Conservation (phyloP, 2,113 vertebrate species). For the Scomber colias region DNA sequence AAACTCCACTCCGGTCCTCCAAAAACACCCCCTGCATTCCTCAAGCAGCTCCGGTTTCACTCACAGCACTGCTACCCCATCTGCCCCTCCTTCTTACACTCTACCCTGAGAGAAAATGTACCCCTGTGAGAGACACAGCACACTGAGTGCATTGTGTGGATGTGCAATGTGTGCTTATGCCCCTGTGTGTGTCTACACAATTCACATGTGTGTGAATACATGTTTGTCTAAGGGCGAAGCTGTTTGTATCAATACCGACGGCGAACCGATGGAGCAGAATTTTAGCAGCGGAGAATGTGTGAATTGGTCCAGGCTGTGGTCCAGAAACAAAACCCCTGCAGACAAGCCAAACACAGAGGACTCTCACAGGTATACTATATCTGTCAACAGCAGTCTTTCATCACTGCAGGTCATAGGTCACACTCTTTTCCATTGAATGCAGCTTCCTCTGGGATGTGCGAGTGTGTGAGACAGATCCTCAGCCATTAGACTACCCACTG, state of each 20-base stretch:
- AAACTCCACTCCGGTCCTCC: slow-evolving; percentile 76
- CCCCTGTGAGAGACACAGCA: slow-evolving; percentile 70
- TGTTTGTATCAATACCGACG: slow-evolving; percentile 50
- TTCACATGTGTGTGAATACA: slow-evolving; percentile 44
- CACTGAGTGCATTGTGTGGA: slow-evolving; percentile 71
- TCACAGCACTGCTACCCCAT: slow-evolving; percentile 81
- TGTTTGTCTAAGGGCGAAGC: slow-evolving; percentile 65
- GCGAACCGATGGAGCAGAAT: slow-evolving; percentile 14
- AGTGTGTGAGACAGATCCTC: slow-evolving; percentile 74
- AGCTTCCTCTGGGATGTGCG: slow-evolving; percentile 77
- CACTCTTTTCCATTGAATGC: slow-evolving; percentile 73
- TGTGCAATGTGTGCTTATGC: slow-evolving; percentile 50
- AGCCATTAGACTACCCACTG: slow-evolving; percentile 69
- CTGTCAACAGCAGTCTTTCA: slow-evolving; percentile 81
- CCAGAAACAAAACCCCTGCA: slow-evolving; percentile 69
- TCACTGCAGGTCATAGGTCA: slow-evolving; percentile 75
- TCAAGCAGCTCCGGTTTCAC: slow-evolving; percentile 83
- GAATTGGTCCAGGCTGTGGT: slow-evolving; percentile 57
- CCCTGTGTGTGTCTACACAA: slow-evolving; percentile 43
- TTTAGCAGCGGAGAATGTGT: slow-evolving; percentile 45
- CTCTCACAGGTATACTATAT: slow-evolving; percentile 86
- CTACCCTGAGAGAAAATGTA: slow-evolving; percentile 76
- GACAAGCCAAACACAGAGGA: slow-evolving; percentile 75
- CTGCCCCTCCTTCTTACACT: slow-evolving; percentile 75
- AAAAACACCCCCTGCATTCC: slow-evolving; percentile 81